Evolutionary conservation across 2,797 vertebrate genomes (phyloP).

Genomic region (Acanthurus leucopareius): DNA sequence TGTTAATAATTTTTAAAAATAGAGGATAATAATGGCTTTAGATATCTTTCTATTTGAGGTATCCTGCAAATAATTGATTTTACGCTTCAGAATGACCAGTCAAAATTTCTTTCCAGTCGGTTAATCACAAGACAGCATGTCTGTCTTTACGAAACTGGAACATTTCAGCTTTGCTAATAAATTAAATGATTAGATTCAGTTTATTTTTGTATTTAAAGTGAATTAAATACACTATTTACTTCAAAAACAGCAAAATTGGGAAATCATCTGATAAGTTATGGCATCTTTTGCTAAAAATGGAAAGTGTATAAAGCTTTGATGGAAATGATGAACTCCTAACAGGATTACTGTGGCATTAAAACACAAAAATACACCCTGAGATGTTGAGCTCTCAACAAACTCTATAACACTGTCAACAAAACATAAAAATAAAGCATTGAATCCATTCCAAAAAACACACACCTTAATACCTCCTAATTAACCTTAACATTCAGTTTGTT

Average conservation of each 20-base stretch:
- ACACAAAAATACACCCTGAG: no score
- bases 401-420: neutral
- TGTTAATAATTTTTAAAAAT: neutral
- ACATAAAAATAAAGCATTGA: neutral
- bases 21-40: neutral
- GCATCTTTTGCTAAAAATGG: slow-evolving; percentile 4
- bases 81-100: neutral
- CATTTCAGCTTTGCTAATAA: no score
- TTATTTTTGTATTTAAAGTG: neutral
- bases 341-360: neutral
- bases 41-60: neutral
- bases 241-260: neutral
- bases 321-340: slow-evolving; percentile 2
- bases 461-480: neutral
- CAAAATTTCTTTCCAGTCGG: neutral
- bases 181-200: no score
- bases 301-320: slow-evolving; percentile 2
- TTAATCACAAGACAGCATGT: neutral
- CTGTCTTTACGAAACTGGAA: neutral
- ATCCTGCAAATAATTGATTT: neutral
- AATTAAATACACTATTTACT: neutral
- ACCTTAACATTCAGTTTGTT: neutral
- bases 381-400: neutral
- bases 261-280: slow-evolving; percentile 16
- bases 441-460: no score